Evolutionary conservation across 2,888 invertebrate genomes (phyloP).

Genomic region (Microctonus brassicae): DNA sequence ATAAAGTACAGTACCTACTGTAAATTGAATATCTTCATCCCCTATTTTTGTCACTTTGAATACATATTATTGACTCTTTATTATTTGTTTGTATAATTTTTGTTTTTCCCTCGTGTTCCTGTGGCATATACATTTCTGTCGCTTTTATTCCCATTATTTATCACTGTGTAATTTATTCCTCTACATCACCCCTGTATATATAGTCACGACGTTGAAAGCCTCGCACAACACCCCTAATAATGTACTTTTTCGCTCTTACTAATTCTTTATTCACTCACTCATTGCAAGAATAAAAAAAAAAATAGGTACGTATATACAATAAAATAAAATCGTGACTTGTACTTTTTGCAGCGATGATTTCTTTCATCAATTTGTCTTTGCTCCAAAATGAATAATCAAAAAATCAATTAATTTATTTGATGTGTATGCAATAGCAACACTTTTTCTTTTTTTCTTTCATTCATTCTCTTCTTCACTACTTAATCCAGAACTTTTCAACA

Average conservation of each 20-base stretch:
- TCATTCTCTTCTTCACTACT: not conserved
- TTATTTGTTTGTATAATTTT: conserved; percentile 45
- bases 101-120: conserved; percentile 45
- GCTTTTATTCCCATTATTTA: conserved; percentile 51
- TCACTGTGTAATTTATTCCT: conserved; percentile 65
- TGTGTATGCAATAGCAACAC: too few relatives aligned
- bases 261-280: conserved; percentile 54
- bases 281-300: not conserved
- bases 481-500: not conserved
- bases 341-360: conserved; percentile 1
- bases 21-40: conserved; percentile 12
- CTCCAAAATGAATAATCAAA: not conserved
- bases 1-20: conserved; percentile 21
- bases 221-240: conserved; percentile 32
- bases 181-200: conserved; percentile 46
- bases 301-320: too few relatives aligned
- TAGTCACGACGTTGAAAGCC: conserved; percentile 49
- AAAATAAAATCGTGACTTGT: not conserved
- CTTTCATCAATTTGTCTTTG: not conserved
- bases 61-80: conserved; percentile 56
- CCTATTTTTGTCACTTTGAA: conserved; percentile 47
- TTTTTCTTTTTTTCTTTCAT: not conserved
- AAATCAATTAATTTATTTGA: not conserved
- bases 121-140: conserved; percentile 38
- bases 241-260: conserved; percentile 67